Evolutionary conservation across 37 sponge, comb jelly and placozoan species (phyloP), one percentile per base, ranked within the genome.

Genomic region (Geodia barretti): DNA sequence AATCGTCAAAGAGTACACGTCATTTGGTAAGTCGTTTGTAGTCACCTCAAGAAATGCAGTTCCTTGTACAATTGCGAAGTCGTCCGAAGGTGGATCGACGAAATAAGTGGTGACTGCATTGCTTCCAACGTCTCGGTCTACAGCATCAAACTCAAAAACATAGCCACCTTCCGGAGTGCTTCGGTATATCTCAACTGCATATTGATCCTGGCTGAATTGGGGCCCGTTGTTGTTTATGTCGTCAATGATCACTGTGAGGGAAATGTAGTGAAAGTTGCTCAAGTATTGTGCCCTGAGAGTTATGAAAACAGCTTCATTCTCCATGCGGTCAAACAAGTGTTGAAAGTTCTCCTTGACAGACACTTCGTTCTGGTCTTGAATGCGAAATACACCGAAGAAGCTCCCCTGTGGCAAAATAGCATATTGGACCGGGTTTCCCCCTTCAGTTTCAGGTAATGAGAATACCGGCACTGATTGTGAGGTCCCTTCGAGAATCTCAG

Each of bases 171-270:
- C 64, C 62, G 91, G 94, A 38, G 91, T 79, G 72, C 68, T 70
- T 29, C 43, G 23, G 59, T 93, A 93, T 30, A 93, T 73, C 34
- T 86, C 80, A 19, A 86, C 25, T 7, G 67, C 32, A 60, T 83
- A 89, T 8, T 36, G 20, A 24, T 42, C 31, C 0, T 63, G 36
- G 3, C 60, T 4, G 73, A 93, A 93, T 30, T 36, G 26, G 31
- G 94, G 91, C 4, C 76, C 58, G 54, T 93, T 73, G 62, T 89
- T 82, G 75, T 92, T 82, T 21, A 81, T 85, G 69, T 92, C 93
- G 37, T 39, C 39, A 30, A 92, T 79, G 32, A 60, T 29, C 28
- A 86, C 83, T 29, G 90, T 89, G 26, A 88, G 64, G 11, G 93
- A 74, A 77, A 86, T 88, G 24, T 58, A 39, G 58, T 83, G 70